phyloP scores from a whole-genome alignment of 2,113 vertebrate genomes.

The Crotalus helleri region DNA sequence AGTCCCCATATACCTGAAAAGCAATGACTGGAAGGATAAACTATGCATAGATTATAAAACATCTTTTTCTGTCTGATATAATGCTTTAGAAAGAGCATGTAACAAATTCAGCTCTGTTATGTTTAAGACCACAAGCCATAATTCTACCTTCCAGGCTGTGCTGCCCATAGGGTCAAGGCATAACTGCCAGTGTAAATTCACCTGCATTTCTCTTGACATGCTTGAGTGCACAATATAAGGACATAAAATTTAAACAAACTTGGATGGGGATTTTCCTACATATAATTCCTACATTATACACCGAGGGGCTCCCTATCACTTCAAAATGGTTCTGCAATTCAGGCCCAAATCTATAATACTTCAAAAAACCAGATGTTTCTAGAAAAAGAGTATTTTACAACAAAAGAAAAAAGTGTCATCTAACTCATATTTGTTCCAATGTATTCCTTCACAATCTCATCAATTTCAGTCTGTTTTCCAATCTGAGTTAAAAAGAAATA shows the following conservation, averaged over 20 bases:
- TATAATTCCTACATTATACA: not conserved
- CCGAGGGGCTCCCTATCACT: not conserved
- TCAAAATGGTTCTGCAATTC: not conserved
- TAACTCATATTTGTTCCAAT: not conserved
- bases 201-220: not conserved
- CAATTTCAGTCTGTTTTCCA: slow-evolving; percentile 19
- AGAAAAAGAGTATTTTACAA: not conserved
- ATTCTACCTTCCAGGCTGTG: not conserved
- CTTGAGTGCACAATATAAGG: not conserved
- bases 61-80: not conserved
- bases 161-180: not conserved
- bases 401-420: not conserved
- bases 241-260: not conserved
- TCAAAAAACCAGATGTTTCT: not conserved
- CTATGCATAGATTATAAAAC: not conserved
- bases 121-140: not conserved
- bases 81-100: not conserved
- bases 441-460: not conserved
- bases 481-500: not conserved
- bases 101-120: not conserved
- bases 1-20: not conserved
- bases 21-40: not conserved
- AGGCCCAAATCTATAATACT: not conserved
- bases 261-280: not conserved
- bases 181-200: not conserved